Evolutionary conservation across 2,888 invertebrate genomes (phyloP), one percentile per base, ranked within the genome.

Genomic region (Frankliniella intonsa): DNA sequence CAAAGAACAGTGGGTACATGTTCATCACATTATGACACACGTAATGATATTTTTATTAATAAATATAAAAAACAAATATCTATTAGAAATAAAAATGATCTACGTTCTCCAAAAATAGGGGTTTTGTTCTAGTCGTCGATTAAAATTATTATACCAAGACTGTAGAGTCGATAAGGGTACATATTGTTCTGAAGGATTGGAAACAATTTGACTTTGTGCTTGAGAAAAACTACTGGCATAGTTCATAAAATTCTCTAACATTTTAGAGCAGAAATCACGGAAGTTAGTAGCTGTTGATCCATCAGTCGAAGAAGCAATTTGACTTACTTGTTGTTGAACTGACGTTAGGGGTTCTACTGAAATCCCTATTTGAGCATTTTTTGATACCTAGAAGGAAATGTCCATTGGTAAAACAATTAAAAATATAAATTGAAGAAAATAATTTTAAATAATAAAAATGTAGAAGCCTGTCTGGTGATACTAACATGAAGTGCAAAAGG

Each of bases 141-240:
- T 94, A 87, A 99, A 99, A 87, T 94, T 98, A 84, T 93, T 93
- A 87, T 95, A 99, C 99, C 99, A 99, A 50, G 93, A 94, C 87
- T 97, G 95, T 65, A 99, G 90, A 0, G 94, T 93, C 82, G 93
- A 94, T 51, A 97, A 89, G 0, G 98, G 98, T 81, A 99, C 94
- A 88, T 94, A 97, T 12, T 93, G 93, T 84, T 96, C 95, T 0
- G 91, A 91, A 0, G 95, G 94, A 84, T 94, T 93, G 0, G 94
- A 92, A 0, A 92, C 90, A 92, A 96, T 95, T 87, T 96, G 94
- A 0, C 92, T 89, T 85, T 95, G 94, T 0, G 92, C 93, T 65
- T 95, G 90, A 0, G 95, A 93, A 89, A 96, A 99, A 84, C 98
- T 98, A 9, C 96, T 92, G 69, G 95, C 93, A 88, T 94, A 98